Evolutionary conservation across 2,113 vertebrate genomes (phyloP), one percentile per base, ranked within the genome.

Genomic region (Fregata magnificens): DNA sequence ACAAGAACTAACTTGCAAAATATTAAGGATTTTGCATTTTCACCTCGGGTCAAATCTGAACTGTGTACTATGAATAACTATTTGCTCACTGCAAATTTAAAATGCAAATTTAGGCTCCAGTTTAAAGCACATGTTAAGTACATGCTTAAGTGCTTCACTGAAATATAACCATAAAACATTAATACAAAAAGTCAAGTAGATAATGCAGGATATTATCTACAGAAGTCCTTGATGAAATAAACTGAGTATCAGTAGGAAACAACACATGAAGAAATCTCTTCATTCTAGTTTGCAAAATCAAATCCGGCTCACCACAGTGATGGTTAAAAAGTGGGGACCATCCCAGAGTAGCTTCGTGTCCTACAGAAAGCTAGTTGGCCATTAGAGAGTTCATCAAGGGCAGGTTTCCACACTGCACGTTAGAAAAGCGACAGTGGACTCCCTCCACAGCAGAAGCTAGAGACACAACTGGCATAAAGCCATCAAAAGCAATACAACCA

Each of bases 81-180:
- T 78, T 55, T 94, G 88, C 82, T 95, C 70, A 94, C 91, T 95
- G 95, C 76, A 94, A 79, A 89, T 90, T 93, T 84, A 82, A 95
- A 94, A 94, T 47, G 84, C 77, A 88, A 94, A 88, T 87, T 95
- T 93, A 95, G 94, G 73, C 93, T 96, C 89, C 89, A 94, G 84
- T 94, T 95, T 88, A 91, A 94, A 96, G 91, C 93, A 97, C 95
- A 93, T 84, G 56, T 93, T 82, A 93, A 89, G 73, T 85, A 91
- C 95, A 95, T 94, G 95, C 92, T 82, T 82, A 88, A 95, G 84
- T 89, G 91, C 93, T 97, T 93, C 92, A 90, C 73, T 67, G 83
- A 85, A 96, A 93, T 67, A 86, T 66, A 87, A 76, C 61, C 84
- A 94, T 71, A 95, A 95, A 94, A 78, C 90, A 86, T 82, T 73